A percentile compares a stretch with the other conserved stretches of the same genome.
Conservation (phyloP, 2,888 invertebrate species). For the Gandaritis pyraliata region DNA sequence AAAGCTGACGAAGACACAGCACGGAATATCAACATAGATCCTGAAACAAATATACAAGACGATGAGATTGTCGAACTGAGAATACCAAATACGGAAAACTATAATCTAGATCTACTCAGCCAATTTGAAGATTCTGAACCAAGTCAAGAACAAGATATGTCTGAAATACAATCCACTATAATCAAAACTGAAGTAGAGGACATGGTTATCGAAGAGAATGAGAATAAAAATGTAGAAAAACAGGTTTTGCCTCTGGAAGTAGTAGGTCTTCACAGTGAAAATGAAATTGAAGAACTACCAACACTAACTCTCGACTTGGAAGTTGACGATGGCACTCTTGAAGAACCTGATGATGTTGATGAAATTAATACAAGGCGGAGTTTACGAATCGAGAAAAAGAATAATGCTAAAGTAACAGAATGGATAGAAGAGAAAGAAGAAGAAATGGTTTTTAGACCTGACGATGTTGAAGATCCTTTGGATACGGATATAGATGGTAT, state of each 20-base stretch:
- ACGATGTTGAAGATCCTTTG: background rate
- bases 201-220: background rate
- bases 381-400: background rate
- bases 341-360: background rate
- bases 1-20: background rate
- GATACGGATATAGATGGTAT: background rate
- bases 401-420: background rate
- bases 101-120: constrained; percentile 8
- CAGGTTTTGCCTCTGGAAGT: background rate
- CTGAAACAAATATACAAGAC: background rate
- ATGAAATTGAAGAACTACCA: background rate
- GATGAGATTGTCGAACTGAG: constrained; percentile 21
- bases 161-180: background rate
- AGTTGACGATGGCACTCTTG: background rate
- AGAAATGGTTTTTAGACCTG: background rate
- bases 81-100: constrained; percentile 28
- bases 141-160: constrained; percentile 1
- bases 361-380: background rate
- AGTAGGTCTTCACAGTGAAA: background rate
- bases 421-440: background rate
- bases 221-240: background rate
- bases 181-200: background rate
- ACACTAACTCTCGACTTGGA: background rate
- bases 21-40: no score
- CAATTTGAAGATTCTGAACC: constrained; percentile 20